Percentiles rank a stretch among this genome's conserved stretches.
Evolutionary conservation across 2,888 invertebrate genomes (phyloP).

Genomic region (Agrotis clavis): DNA sequence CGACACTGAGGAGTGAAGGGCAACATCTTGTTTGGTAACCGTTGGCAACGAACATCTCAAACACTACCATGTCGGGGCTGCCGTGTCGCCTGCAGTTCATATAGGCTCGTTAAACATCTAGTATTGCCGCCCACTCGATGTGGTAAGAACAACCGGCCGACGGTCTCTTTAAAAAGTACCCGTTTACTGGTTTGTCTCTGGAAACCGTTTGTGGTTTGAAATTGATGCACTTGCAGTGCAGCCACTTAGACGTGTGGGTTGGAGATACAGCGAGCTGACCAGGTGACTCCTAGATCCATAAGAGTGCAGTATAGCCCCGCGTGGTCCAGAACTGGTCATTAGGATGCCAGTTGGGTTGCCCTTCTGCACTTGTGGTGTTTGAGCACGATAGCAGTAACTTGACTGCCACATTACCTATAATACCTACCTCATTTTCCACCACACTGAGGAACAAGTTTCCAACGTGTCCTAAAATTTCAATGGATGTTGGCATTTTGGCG

Average conservation of each 20-base stretch:
- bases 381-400: constrained; percentile 22
- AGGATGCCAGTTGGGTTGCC: not conserved
- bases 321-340: not conserved
- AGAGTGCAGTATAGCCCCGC: not conserved
- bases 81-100: not conserved
- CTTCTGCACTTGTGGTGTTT: constrained; percentile 2
- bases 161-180: constrained; percentile 14
- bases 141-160: constrained; percentile 19
- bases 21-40: constrained; percentile 18
- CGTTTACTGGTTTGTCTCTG: not conserved
- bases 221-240: not conserved
- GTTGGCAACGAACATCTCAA: constrained; percentile 33
- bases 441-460: constrained; percentile 8
- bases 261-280: not conserved
- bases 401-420: constrained; percentile 10
- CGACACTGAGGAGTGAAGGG: not conserved
- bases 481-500: constrained; percentile 9
- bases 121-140: not conserved
- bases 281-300: not conserved
- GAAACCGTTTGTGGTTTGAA: not conserved
- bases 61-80: constrained; percentile 24
- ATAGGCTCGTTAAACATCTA: constrained; percentile 27
- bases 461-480: constrained; percentile 14
- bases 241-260: not conserved
- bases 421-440: constrained; percentile 41